Percentiles rank a stretch among this genome's conserved stretches.
These are phyloP conservation scores for Abrostola tripartita DNA, from an alignment of 2,888 invertebrate species.

Conservation along the genomic window DNA sequence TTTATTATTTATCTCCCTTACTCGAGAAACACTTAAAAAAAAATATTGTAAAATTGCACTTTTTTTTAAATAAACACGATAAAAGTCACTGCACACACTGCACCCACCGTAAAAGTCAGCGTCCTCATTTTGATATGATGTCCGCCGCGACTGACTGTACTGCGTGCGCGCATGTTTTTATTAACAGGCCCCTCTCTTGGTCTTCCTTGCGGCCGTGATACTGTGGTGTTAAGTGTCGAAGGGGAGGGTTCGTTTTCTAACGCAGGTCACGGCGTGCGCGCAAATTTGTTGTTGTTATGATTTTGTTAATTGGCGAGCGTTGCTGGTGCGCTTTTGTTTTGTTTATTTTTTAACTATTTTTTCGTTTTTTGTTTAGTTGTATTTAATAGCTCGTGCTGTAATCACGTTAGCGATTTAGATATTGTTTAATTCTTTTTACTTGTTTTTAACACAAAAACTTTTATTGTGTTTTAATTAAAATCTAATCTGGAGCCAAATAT, in stretches of 20 bases:
- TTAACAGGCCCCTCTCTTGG: conserved; percentile 75
- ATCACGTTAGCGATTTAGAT: neutral
- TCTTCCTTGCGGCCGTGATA: conserved; percentile 38
- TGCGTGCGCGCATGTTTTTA: conserved; percentile 70
- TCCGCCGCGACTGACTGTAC: conserved; percentile 75
- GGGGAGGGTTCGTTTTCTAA: conserved; percentile 52
- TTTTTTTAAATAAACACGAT: conserved; percentile 55
- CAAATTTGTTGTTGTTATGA: conserved; percentile 37
- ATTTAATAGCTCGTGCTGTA: too few species aligned
- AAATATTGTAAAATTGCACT: conserved; percentile 23
- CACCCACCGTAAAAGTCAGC: conserved; percentile 82
- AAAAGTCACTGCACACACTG: conserved; percentile 57
- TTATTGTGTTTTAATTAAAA: too few species aligned
- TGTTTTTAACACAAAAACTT: too few species aligned
- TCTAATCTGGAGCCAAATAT: too few species aligned
- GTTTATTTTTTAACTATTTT: conserved; percentile 12
- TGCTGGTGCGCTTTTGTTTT: conserved; percentile 27
- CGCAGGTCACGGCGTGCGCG: conserved; percentile 22
- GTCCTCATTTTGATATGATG: conserved; percentile 79
- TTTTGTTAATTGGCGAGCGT: conserved; percentile 38
- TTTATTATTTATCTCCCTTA: neutral
- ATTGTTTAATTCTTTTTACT: too few species aligned
- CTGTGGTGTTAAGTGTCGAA: conserved; percentile 26
- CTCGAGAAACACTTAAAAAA: conserved; percentile 26
- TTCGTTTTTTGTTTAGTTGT: neutral